phyloP scores from a whole-genome alignment of 2,888 invertebrate genomes.

The Phanerotoma sp. region DNA sequence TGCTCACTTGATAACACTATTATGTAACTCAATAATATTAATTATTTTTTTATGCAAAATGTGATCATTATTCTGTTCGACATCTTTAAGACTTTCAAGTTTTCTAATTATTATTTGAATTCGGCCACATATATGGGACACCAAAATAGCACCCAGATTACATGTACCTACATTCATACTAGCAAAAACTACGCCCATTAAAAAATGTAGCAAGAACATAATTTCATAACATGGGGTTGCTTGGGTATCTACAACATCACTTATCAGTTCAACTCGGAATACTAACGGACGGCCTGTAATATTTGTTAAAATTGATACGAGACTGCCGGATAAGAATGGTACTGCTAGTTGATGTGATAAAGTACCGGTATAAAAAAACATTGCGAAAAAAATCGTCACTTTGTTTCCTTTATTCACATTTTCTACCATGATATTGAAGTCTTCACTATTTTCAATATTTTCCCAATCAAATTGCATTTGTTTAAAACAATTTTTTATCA shows the following conservation, averaged over 20 bases:
- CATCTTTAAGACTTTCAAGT: conserved; percentile 19
- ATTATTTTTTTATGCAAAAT: conserved; percentile 28
- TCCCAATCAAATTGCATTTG: conserved; percentile 38
- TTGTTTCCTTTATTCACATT: conserved; percentile 23
- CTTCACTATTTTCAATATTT: conserved; percentile 10
- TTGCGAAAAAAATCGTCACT: conserved; percentile 28
- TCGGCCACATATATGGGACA: conserved; percentile 38
- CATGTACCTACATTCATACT: conserved; percentile 33
- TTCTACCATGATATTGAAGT: conserved; percentile 31
- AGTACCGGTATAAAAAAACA: conserved; percentile 30
- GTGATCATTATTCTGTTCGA: background rate
- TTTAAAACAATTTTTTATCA: conserved; percentile 28
- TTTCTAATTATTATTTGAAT: conserved; percentile 32
- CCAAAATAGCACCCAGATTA: conserved; percentile 36
- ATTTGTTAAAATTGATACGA: conserved; percentile 6
- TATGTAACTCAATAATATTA: conserved; percentile 32
- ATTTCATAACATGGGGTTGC: conserved; percentile 36
- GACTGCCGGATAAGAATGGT: conserved; percentile 21
- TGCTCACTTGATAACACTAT: conserved; percentile 39
- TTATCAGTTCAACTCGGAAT: conserved; percentile 25
- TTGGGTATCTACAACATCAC: conserved; percentile 30
- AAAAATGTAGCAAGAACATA: conserved; percentile 32
- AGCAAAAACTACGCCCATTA: conserved; percentile 28
- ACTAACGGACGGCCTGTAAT: conserved; percentile 17
- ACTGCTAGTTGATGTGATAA: conserved; percentile 26